Conservation (phyloP, 2,888 invertebrate species). For the Eulithis testata region DNA sequence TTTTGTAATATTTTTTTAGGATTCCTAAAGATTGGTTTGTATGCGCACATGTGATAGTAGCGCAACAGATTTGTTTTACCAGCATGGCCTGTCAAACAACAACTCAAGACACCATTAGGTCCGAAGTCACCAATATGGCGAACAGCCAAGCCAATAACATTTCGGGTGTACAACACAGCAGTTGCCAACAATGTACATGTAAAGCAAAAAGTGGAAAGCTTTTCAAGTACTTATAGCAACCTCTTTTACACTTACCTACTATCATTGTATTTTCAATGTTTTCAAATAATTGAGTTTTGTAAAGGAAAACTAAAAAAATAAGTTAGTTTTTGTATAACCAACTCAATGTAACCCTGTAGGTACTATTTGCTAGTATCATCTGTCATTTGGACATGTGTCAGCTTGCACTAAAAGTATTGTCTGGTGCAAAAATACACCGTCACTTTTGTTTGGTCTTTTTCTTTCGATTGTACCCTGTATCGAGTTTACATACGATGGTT, state of each 20-base stretch:
- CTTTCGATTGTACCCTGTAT: slow-evolving; percentile 18
- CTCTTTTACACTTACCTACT: too few species aligned
- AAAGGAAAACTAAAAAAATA: too few species aligned
- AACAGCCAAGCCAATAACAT: slow-evolving; percentile 60
- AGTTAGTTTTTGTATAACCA: too few species aligned
- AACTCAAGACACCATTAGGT: slow-evolving; percentile 50
- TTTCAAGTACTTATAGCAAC: background rate
- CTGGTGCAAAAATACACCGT: too few species aligned
- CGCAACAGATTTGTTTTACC: slow-evolving; percentile 12
- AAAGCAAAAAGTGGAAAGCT: slow-evolving; percentile 28
- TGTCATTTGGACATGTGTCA: background rate
- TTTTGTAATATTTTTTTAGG: too few species aligned
- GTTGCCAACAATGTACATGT: slow-evolving; percentile 53
- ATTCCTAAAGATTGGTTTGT: too few species aligned
- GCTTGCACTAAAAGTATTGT: background rate
- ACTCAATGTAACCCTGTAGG: too few species aligned
- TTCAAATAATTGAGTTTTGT: too few species aligned
- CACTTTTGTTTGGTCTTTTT: slow-evolving; percentile 1
- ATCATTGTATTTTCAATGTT: too few species aligned
- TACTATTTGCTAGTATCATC: background rate
- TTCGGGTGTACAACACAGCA: slow-evolving; percentile 51
- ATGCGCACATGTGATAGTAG: background rate
- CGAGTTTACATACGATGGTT: slow-evolving; percentile 25
- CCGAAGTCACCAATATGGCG: slow-evolving; percentile 53
- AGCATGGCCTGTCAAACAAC: slow-evolving; percentile 32